phyloP scores from a whole-genome alignment of 2,888 invertebrate species.

The Galeruca laticollis region DNA sequence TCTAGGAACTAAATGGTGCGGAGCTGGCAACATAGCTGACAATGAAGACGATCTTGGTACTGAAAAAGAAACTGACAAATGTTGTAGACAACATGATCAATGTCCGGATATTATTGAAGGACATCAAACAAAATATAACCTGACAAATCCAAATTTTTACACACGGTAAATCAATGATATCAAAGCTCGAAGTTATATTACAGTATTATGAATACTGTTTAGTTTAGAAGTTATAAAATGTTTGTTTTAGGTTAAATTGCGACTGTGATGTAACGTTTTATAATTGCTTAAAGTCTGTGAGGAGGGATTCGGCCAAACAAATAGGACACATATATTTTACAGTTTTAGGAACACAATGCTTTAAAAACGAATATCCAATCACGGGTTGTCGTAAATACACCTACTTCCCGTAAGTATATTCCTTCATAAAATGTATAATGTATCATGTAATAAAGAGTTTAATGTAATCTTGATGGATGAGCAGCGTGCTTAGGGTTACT shows the following conservation, averaged over 20 bases:
- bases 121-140: constrained; percentile 57
- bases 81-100: constrained; percentile 80
- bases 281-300: constrained; percentile 66
- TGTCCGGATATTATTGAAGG: constrained; percentile 73
- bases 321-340: constrained; percentile 72
- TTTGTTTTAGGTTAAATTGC: constrained; percentile 67
- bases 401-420: constrained; percentile 68
- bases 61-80: constrained; percentile 74
- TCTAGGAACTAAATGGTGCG: constrained; percentile 85
- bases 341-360: constrained; percentile 72
- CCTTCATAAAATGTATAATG: too few relatives aligned
- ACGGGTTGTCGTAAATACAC: constrained; percentile 66
- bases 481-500: too few relatives aligned
- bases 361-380: constrained; percentile 71
- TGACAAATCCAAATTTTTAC: constrained; percentile 60
- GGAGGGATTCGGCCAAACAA: constrained; percentile 62
- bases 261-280: constrained; percentile 70
- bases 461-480: too few relatives aligned
- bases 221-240: too few relatives aligned
- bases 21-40: constrained; percentile 75
- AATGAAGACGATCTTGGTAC: constrained; percentile 76
- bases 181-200: neutral
- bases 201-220: too few relatives aligned
- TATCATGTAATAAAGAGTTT: too few relatives aligned
- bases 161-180: constrained; percentile 54